phyloP scores from a whole-genome alignment of 2,888 invertebrate genomes.

The Drosophila emarginata region DNA sequence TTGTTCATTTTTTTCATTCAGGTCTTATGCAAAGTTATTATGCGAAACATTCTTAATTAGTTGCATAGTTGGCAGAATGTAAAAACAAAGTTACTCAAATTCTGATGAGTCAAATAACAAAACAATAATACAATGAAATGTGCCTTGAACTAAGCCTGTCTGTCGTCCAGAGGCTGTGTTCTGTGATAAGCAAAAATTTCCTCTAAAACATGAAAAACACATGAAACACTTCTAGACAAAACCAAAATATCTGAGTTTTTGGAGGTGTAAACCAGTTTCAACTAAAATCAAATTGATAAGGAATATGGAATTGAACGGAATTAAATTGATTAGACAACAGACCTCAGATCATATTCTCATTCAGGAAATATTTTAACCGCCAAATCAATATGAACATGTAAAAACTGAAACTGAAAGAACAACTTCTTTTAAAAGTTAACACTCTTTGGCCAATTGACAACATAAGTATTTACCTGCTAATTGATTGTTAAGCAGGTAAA shows the following conservation, averaged over 20 bases:
- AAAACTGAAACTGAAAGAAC: too few species aligned
- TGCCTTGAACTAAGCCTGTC: slow-evolving; percentile 39
- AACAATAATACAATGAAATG: neutral
- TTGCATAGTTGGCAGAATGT: slow-evolving; percentile 32
- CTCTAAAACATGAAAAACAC: neutral
- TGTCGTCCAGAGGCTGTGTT: neutral
- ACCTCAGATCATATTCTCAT: neutral
- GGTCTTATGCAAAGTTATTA: slow-evolving; percentile 12
- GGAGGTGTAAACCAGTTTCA: slow-evolving; percentile 65
- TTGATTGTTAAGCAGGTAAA: neutral
- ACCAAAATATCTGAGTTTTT: slow-evolving; percentile 61
- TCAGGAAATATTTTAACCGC: slow-evolving; percentile 15
- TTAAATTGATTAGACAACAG: neutral
- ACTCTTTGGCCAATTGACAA: neutral
- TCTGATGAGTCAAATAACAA: slow-evolving; percentile 25
- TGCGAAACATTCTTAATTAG: slow-evolving; percentile 27
- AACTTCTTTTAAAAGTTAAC: neutral
- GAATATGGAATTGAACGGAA: slow-evolving; percentile 22
- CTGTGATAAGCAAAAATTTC: slow-evolving; percentile 25
- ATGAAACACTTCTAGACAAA: slow-evolving; percentile 33
- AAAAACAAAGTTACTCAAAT: neutral
- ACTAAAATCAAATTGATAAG: slow-evolving; percentile 56
- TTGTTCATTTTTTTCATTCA: neutral
- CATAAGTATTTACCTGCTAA: slow-evolving; percentile 1
- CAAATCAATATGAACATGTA: neutral